phyloP scores from a whole-genome alignment of 1,140 invertebrate genomes.

The Nasonia longicornis region DNA sequence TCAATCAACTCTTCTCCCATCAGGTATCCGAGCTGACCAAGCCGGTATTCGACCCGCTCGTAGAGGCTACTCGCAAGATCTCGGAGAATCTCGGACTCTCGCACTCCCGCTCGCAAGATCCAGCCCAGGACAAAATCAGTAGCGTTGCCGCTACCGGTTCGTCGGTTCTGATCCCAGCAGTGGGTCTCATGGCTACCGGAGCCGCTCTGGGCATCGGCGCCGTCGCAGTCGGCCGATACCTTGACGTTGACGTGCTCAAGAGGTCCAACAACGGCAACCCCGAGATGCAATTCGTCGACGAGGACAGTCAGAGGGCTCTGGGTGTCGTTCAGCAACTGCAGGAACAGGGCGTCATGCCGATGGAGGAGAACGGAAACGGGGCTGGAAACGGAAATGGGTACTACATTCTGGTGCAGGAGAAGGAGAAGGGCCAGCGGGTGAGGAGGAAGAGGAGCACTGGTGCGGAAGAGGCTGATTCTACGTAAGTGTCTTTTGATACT shows the following conservation, averaged over 20 bases:
- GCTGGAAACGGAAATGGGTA: neutral
- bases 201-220: constrained; percentile 83
- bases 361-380: neutral
- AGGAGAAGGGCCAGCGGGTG: neutral
- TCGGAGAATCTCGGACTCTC: constrained; percentile 80
- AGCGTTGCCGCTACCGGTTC: constrained; percentile 68
- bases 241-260: constrained; percentile 76
- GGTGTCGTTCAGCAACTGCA: constrained; percentile 3
- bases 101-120: constrained; percentile 53
- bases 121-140: constrained; percentile 81
- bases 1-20: neutral
- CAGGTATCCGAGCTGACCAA: constrained; percentile 75
- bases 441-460: constrained; percentile 25
- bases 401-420: constrained; percentile 16
- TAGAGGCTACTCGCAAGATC: constrained; percentile 83
- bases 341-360: neutral
- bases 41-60: constrained; percentile 79
- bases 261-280: constrained; percentile 57
- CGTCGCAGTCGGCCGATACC: constrained; percentile 79
- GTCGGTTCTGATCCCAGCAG: constrained; percentile 78
- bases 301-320: constrained; percentile 73
- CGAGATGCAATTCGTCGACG: constrained; percentile 48
- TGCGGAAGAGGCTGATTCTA: neutral
- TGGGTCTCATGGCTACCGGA: constrained; percentile 82
- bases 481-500: neutral